Percentiles rank a stretch among this genome's conserved stretches.
phyloP scores from a whole-genome alignment of 2,113 vertebrate genomes.

The Cyrtonyx montezumae region DNA sequence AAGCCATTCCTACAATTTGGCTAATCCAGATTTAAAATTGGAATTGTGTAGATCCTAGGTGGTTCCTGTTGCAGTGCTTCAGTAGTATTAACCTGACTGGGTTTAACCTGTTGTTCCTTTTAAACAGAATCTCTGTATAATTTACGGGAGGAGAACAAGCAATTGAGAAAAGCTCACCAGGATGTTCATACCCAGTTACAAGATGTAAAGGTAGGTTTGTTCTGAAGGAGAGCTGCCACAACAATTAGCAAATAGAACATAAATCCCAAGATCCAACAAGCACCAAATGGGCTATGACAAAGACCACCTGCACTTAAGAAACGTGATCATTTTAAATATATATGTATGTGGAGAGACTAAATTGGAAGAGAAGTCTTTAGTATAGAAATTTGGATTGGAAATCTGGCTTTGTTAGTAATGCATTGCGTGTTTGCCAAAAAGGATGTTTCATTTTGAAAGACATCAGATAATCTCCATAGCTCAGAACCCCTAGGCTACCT shows the following conservation, averaged over 20 bases:
- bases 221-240: background rate
- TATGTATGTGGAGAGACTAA: background rate
- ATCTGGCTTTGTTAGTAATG: background rate
- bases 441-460: background rate
- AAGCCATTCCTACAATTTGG: background rate
- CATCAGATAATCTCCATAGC: background rate
- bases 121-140: slow-evolving; percentile 88
- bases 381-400: background rate
- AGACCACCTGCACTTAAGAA: background rate
- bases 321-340: background rate
- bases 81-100: background rate
- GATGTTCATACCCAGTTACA: slow-evolving; percentile 94
- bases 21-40: background rate
- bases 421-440: background rate
- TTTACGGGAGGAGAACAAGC: slow-evolving; percentile 93
- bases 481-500: background rate
- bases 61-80: background rate
- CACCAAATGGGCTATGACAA: background rate
- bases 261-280: background rate
- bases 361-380: background rate
- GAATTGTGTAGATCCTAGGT: background rate
- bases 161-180: slow-evolving; percentile 93
- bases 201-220: slow-evolving; percentile 88
- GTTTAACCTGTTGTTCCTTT: slow-evolving; percentile 25
- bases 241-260: background rate